phyloP scores from a whole-genome alignment of 2,797 vertebrate genomes.

The Fratercula arctica region DNA sequence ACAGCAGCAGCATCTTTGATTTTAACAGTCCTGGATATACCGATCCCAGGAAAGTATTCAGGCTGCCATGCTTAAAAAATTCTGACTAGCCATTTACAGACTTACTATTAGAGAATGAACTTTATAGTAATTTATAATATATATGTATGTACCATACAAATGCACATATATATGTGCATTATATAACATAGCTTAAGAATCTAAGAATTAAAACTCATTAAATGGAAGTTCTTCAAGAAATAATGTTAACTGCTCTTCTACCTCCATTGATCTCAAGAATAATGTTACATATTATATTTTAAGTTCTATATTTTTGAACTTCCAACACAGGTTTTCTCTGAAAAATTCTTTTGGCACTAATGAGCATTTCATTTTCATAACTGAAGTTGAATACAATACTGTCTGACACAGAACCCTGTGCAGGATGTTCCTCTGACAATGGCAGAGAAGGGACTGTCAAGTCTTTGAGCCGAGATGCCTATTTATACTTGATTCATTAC shows the following conservation, averaged over 20 bases:
- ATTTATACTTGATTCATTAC: neutral
- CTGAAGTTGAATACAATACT: neutral
- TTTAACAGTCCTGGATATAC: neutral
- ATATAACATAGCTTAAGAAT: neutral
- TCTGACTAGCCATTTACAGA: neutral
- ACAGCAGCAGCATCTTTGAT: neutral
- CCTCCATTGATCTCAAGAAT: neutral
- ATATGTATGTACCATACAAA: neutral
- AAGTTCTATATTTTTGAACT: neutral
- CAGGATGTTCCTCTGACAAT: neutral
- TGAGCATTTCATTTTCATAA: neutral
- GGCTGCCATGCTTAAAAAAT: neutral
- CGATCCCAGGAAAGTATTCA: neutral
- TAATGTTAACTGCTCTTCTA: neutral
- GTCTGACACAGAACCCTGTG: neutral
- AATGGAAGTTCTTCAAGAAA: neutral
- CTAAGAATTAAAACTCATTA: neutral
- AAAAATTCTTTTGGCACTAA: neutral
- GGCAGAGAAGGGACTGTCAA: neutral
- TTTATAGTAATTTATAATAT: neutral
- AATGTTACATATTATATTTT: neutral
- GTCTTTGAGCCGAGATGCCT: neutral
- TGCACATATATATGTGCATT: neutral
- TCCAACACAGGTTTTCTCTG: neutral
- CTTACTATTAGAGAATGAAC: neutral